phyloP scores from a whole-genome alignment of 2,888 invertebrate genomes.

The Gerris lacustris region DNA sequence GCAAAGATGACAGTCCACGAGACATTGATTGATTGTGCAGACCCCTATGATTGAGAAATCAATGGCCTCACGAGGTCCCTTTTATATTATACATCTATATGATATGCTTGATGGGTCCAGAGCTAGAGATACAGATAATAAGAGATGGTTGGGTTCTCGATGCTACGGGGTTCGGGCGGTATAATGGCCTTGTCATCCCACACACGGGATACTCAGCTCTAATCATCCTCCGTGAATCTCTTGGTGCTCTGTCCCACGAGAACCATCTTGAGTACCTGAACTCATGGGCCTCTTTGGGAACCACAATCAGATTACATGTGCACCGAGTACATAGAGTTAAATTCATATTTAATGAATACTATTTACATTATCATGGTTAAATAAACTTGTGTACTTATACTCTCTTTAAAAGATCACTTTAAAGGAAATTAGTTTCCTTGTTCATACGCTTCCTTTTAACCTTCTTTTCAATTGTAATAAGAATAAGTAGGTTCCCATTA shows the following conservation, averaged over 20 bases:
- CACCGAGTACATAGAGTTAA: background rate
- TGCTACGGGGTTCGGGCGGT: background rate
- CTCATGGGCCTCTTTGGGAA: background rate
- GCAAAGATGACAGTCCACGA: background rate
- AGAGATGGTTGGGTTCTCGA: background rate
- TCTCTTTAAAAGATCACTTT: too few species aligned
- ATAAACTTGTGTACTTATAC: too few species aligned
- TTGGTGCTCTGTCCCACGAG: background rate
- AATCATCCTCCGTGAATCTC: background rate
- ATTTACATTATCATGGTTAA: too few species aligned
- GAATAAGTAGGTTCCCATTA: too few species aligned
- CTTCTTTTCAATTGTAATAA: too few species aligned
- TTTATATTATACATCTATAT: background rate
- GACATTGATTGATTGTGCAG: constrained; percentile 1
- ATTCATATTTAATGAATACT: background rate
- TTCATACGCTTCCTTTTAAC: too few species aligned
- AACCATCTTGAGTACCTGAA: background rate
- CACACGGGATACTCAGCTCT: background rate
- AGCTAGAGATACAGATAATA: background rate
- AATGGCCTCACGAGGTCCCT: background rate
- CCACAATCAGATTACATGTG: background rate
- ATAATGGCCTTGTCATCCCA: constrained; percentile 3
- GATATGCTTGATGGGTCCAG: background rate
- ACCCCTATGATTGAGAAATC: background rate
- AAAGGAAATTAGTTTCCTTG: too few species aligned